A percentile compares a stretch with the other conserved stretches of the same genome.
Conservation (phyloP, 1,140 invertebrate species). For the Mactra quadrangularis region DNA sequence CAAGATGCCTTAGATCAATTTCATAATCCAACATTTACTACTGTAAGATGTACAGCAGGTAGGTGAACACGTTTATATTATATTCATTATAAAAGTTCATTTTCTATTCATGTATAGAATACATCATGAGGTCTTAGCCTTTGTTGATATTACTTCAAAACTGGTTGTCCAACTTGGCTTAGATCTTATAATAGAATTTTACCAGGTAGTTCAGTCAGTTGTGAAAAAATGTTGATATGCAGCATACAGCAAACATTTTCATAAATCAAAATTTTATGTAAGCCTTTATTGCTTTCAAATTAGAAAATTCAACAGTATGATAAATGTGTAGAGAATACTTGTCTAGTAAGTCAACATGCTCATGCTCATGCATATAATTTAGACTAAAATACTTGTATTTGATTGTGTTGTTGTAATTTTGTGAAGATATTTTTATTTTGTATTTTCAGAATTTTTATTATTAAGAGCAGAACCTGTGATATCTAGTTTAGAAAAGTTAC, state of each 20-base stretch:
- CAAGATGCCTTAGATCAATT: conserved; percentile 87
- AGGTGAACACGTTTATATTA: conserved; percentile 1
- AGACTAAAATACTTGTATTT: conserved; percentile 1
- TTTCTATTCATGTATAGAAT: not conserved
- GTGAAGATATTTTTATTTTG: not conserved
- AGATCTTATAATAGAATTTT: too few species aligned
- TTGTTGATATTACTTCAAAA: not conserved
- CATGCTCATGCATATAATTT: not conserved
- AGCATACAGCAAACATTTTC: too few species aligned
- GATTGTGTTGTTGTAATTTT: not conserved
- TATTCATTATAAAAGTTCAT: not conserved
- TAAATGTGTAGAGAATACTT: too few species aligned
- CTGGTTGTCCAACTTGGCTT: not conserved
- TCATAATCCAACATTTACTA: conserved; percentile 89
- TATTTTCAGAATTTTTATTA: conserved; percentile 73
- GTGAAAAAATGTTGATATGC: too few species aligned
- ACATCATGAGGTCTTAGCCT: not conserved
- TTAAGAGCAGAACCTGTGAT: conserved; percentile 73
- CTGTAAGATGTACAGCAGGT: conserved; percentile 89
- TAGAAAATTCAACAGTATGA: too few species aligned
- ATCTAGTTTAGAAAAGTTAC: conserved; percentile 67
- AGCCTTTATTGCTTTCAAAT: too few species aligned
- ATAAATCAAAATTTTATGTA: too few species aligned
- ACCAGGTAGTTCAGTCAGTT: too few species aligned
- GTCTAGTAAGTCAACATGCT: too few species aligned